Base-by-base conservation (phyloP, 2,113 vertebrate genomes). In the Syngnathus floridae region DNA sequence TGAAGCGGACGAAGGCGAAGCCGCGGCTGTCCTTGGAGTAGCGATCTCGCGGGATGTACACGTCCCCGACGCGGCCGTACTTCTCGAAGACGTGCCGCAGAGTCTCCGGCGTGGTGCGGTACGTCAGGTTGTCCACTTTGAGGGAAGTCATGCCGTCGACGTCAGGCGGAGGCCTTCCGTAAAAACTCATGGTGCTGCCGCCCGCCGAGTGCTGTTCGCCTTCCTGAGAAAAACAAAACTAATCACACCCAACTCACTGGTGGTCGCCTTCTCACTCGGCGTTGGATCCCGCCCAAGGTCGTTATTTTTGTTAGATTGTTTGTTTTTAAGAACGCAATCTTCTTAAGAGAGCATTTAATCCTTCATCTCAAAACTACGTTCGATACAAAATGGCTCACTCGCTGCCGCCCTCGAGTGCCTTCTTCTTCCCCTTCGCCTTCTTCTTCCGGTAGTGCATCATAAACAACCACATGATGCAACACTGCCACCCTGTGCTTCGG, bases 121-220 rank as follows among this genome's bases (percentile, higher is more conserved):
- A 99, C 1, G 97, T 99, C 73, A 99, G 89, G 86, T 99, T 99
- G 70, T 99, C 97, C 86, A 99, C 97, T 88, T 98, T 99, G 21
- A 99, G 91, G 45, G 96, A 98, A 80, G 95, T 97, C 97, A 99
- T 99, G 61, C 95, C 97, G 89, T 99, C 96, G 26, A 98, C 96
- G 72, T 99, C 96, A 52, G 97, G 96, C 58, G 97, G 96, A 73
- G 96, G 95, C 56, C 95, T 94, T 37, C 95, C 96, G 93, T 97
- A 99, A 40, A 40, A 40, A 62, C 94, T 98, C 96, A 98, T 97
- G 36, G 64, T 79, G 35, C n/a, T 38, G 49, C 43, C 49, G 57
- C 7, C 57, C 13, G n/a, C 2, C 22, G 54, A 19, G 5, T 35
- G 63, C 35, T 43, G 13, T 46, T 46, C 62, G 13, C 8, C 1